Percentiles rank a stretch among this genome's conserved stretches.
These are phyloP conservation scores for Teleiodes luculella DNA, from an alignment of 2,888 invertebrate genomes.

Conservation along the genomic window DNA sequence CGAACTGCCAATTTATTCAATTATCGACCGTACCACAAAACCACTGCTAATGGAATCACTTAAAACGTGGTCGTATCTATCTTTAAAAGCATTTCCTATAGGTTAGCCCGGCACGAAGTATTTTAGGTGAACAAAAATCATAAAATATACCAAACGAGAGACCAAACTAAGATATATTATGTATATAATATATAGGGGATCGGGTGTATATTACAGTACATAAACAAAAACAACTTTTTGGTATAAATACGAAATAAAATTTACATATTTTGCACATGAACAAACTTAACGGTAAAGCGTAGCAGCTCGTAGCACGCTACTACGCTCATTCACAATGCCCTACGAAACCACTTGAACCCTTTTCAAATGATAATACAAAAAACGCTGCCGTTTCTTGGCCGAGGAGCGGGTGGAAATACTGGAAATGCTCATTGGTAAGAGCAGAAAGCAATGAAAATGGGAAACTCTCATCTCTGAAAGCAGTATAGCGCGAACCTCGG, in stretches of 20 bases:
- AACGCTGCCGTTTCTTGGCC: conserved; percentile 4
- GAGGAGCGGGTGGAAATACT: conserved; percentile 12
- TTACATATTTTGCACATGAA: too few relatives aligned
- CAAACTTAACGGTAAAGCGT: not conserved
- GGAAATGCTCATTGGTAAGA: conserved; percentile 9
- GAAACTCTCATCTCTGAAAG: conserved; percentile 46
- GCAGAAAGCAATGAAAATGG: conserved; percentile 48
- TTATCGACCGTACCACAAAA: not conserved
- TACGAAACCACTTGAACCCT: not conserved
- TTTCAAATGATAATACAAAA: conserved; percentile 7
- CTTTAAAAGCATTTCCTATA: not conserved
- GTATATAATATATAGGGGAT: too few relatives aligned
- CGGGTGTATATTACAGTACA: too few relatives aligned
- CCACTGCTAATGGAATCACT: not conserved
- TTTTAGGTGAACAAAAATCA: too few relatives aligned
- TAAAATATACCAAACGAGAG: too few relatives aligned
- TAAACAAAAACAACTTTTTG: too few relatives aligned
- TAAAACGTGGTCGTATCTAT: not conserved
- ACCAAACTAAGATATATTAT: too few relatives aligned
- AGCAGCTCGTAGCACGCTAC: not conserved
- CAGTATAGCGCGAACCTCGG: conserved; percentile 65
- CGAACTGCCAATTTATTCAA: not conserved
- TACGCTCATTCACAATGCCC: not conserved
- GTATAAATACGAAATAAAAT: too few relatives aligned
- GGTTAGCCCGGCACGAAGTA: too few relatives aligned